Percentiles rank a stretch among this genome's conserved stretches.
These are phyloP conservation scores for Macrotis lagotis DNA, from an alignment of 2,113 vertebrate species.

Conservation along the genomic window DNA sequence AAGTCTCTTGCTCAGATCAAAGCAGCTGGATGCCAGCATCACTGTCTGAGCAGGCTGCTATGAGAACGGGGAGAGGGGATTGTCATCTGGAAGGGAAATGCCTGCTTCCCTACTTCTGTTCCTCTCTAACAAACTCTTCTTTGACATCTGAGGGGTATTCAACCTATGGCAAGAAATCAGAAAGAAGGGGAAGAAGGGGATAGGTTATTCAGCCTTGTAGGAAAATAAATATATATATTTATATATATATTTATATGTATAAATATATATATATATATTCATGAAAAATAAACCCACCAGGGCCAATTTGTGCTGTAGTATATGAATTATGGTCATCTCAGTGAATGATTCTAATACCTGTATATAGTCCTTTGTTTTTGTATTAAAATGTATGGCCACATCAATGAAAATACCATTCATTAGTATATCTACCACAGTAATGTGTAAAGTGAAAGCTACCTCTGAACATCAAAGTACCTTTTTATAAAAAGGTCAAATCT, in stretches of 20 bases:
- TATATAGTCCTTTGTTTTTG: conserved; percentile 51
- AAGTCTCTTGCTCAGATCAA: conserved; percentile 65
- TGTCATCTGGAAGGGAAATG: conserved; percentile 70
- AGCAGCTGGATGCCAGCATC: conserved; percentile 63
- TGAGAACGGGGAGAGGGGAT: conserved; percentile 43
- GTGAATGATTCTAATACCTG: not conserved
- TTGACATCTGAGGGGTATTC: conserved; percentile 46
- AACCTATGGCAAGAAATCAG: conserved; percentile 42
- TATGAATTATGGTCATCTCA: conserved; percentile 6
- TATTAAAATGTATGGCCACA: conserved; percentile 48
- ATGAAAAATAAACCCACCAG: conserved; percentile 1
- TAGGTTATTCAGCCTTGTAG: not conserved
- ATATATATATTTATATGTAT: conserved; percentile 37
- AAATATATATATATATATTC: conserved; percentile 49
- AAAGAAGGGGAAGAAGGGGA: not conserved
- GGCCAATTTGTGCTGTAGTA: conserved; percentile 16
- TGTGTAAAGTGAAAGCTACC: conserved; percentile 62
- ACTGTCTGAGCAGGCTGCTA: conserved; percentile 52
- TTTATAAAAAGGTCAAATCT: conserved; percentile 33
- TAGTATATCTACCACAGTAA: conserved; percentile 48
- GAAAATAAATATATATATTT: no score
- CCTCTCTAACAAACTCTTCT: conserved; percentile 64
- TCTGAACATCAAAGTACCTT: conserved; percentile 59
- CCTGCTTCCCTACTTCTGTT: conserved; percentile 67
- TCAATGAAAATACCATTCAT: conserved; percentile 44